These are phyloP conservation scores for Rhodeus uyekii DNA, from an alignment of 2,797 vertebrate genomes.

Conservation along the genomic window DNA sequence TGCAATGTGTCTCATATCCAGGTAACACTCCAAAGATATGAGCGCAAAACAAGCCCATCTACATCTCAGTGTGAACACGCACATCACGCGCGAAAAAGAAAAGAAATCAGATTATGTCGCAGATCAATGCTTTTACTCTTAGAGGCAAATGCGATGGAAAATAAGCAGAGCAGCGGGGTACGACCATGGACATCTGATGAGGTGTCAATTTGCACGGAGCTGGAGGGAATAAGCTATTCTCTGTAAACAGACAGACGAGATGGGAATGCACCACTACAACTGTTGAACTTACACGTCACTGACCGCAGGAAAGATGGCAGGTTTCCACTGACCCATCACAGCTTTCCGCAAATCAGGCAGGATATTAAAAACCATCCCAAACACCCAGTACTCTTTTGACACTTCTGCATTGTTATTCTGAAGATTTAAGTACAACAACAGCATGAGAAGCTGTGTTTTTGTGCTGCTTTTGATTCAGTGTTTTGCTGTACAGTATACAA, in stretches of 20 bases:
- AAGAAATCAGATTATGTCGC: conserved; percentile 58
- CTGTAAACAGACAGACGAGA: conserved; percentile 47
- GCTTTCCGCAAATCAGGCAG: neutral
- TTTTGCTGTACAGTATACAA: neutral
- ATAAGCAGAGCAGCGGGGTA: conserved; percentile 46
- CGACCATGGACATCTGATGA: conserved; percentile 58
- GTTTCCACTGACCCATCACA: neutral
- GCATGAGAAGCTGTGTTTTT: neutral
- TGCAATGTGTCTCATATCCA: neutral
- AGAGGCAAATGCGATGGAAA: conserved; percentile 50
- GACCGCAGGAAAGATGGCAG: neutral
- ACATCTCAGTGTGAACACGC: neutral
- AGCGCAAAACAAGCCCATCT: neutral
- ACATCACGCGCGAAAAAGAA: conserved; percentile 47
- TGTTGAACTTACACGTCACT: neutral
- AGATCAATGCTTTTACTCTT: conserved; percentile 66
- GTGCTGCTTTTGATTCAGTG: conserved; percentile 2
- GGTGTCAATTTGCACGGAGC: conserved; percentile 55
- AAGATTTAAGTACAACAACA: neutral
- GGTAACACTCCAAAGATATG: neutral
- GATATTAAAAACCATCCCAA: neutral
- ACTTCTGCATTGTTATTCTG: neutral
- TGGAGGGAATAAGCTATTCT: conserved; percentile 30
- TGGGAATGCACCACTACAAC: conserved; percentile 51
- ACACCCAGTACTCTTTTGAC: neutral